Percentiles rank a stretch among this genome's conserved stretches.
phyloP scores from a whole-genome alignment of 2,888 invertebrate genomes.

The Tachina grossa region DNA sequence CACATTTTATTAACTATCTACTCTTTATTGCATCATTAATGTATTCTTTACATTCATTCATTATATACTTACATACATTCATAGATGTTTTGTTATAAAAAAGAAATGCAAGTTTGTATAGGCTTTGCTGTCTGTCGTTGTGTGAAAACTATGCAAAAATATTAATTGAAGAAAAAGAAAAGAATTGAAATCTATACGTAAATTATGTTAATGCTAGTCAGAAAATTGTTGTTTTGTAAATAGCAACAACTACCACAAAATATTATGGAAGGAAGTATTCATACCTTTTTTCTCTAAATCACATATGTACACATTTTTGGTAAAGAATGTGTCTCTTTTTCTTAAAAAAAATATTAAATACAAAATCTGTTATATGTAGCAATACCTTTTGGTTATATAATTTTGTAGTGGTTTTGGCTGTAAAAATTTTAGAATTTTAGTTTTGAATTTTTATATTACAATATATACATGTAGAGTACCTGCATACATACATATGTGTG shows the following conservation, averaged over 20 bases:
- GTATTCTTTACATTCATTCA: slow-evolving; percentile 9
- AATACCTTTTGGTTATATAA: slow-evolving; percentile 54
- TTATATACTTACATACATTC: background rate
- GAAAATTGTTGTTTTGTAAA: slow-evolving; percentile 9
- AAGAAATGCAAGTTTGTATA: slow-evolving; percentile 60
- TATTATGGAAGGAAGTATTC: slow-evolving; percentile 36
- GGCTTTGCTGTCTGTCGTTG: slow-evolving; percentile 66
- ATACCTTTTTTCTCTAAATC: slow-evolving; percentile 47
- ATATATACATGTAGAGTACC: background rate
- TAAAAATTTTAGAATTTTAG: slow-evolving; percentile 45
- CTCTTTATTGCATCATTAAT: slow-evolving; percentile 56
- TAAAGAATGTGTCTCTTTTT: slow-evolving; percentile 56
- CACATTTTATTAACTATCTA: background rate
- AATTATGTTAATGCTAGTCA: slow-evolving; percentile 44
- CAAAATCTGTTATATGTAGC: slow-evolving; percentile 59
- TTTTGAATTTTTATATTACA: slow-evolving; percentile 35
- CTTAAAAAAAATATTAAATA: slow-evolving; percentile 57
- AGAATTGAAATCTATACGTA: background rate
- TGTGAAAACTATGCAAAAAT: slow-evolving; percentile 54
- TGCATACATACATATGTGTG: too few species aligned
- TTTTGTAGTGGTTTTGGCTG: slow-evolving; percentile 69
- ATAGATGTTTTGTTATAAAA: slow-evolving; percentile 9
- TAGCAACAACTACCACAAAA: slow-evolving; percentile 32
- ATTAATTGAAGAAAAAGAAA: slow-evolving; percentile 15
- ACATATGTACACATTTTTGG: slow-evolving; percentile 57